Percentiles rank a stretch among this genome's conserved stretches.
These are phyloP conservation scores for Calcarius lapponicus DNA, from an alignment of 2,797 vertebrate species.

Conservation along the genomic window DNA sequence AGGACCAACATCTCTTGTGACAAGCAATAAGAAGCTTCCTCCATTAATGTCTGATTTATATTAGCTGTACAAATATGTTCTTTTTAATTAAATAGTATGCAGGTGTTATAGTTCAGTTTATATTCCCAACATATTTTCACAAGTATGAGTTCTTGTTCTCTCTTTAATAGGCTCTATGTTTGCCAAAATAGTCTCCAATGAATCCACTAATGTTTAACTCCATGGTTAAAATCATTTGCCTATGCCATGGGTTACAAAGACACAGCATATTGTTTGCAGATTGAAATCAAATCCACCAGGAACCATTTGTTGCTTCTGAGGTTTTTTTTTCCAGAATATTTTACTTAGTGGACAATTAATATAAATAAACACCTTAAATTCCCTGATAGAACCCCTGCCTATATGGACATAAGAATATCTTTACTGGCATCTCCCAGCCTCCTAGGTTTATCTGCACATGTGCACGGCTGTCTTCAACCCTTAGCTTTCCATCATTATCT, in stretches of 20 bases:
- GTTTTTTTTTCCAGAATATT: not conserved
- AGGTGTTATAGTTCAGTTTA: not conserved
- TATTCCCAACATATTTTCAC: not conserved
- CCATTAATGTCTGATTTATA: not conserved
- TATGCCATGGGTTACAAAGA: rapidly evolving
- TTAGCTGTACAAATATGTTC: not conserved
- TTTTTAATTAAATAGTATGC: not conserved
- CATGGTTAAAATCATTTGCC: not conserved
- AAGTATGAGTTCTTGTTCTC: not conserved
- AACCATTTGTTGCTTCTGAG: not conserved
- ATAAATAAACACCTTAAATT: not conserved
- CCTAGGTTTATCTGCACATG: not conserved
- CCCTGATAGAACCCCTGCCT: not conserved
- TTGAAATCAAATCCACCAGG: not conserved
- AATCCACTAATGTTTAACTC: not conserved
- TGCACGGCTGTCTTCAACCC: not conserved
- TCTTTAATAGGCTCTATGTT: not conserved
- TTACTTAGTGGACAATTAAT: not conserved
- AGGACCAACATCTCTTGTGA: not conserved
- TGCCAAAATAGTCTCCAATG: not conserved
- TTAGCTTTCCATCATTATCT: not conserved
- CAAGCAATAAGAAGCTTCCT: not conserved
- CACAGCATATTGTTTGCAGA: not conserved
- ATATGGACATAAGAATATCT: not conserved
- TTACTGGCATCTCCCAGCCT: not conserved